Evolutionary conservation across 2,797 vertebrate genomes (phyloP).

Genomic region (Nothura maculosa): DNA sequence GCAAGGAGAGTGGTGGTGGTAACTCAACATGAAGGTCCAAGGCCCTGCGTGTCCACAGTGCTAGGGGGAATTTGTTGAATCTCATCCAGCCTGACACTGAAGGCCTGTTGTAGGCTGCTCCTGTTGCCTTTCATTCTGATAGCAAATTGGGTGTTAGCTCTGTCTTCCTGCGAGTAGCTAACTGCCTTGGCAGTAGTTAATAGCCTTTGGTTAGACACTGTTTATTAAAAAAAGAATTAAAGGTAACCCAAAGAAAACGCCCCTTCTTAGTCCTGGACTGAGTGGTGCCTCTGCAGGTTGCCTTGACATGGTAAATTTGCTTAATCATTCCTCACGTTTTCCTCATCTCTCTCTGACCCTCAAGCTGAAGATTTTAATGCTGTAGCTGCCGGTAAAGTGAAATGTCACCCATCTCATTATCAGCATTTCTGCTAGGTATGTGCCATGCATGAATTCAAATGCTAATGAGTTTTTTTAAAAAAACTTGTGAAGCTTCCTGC

Average conservation of each 20-base stretch:
- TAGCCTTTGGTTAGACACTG: neutral
- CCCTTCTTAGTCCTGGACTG: neutral
- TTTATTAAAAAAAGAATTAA: neutral
- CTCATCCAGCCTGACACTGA: neutral
- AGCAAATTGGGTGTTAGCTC: neutral
- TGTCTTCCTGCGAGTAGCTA: neutral
- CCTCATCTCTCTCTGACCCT: neutral
- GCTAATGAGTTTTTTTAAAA: neutral
- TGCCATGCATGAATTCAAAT: slow-evolving; percentile 35
- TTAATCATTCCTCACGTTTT: neutral
- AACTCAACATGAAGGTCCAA: neutral
- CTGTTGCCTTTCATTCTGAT: neutral
- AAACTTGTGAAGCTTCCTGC: neutral
- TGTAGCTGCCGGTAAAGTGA: slow-evolving; percentile 18
- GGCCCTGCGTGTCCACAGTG: neutral
- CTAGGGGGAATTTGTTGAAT: neutral
- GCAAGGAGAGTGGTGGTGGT: neutral
- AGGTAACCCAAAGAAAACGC: neutral
- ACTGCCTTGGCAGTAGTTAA: too few relatives aligned
- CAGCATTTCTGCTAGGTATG: neutral
- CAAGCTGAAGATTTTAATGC: slow-evolving; percentile 15
- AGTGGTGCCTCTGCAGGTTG: neutral
- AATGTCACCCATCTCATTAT: slow-evolving; percentile 38
- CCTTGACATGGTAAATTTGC: neutral
- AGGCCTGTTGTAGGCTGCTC: neutral